Evolutionary conservation across 2,888 invertebrate genomes (phyloP).

Genomic region (Apamea epomidion): DNA sequence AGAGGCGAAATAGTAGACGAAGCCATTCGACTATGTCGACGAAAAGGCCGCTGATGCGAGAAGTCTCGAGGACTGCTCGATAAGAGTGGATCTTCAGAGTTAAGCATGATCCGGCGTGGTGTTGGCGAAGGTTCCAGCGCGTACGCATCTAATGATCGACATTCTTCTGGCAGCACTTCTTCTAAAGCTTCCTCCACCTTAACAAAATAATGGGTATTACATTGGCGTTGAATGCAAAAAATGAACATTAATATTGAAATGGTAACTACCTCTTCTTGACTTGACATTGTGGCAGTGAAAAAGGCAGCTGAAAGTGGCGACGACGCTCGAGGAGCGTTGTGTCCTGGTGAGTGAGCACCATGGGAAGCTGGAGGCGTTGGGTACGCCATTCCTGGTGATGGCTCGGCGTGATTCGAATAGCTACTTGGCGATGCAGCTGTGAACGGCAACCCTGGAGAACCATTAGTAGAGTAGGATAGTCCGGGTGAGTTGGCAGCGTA

Average conservation of each 20-base stretch:
- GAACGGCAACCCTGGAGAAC: constrained; percentile 85
- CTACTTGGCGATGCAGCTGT: constrained; percentile 84
- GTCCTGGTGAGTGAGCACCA: constrained; percentile 93
- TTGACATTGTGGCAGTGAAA: constrained; percentile 96
- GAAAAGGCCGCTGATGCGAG: constrained; percentile 83
- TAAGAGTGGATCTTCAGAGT: constrained; percentile 95
- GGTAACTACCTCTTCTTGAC: constrained; percentile 92
- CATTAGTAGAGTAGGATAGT: constrained; percentile 94
- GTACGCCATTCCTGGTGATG: constrained; percentile 94
- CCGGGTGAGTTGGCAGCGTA: constrained; percentile 90
- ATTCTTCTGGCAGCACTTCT: constrained; percentile 95
- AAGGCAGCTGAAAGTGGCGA: constrained; percentile 96
- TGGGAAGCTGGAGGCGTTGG: constrained; percentile 97
- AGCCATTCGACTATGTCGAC: constrained; percentile 79
- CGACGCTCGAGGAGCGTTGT: constrained; percentile 93
- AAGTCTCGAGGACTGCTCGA: constrained; percentile 96
- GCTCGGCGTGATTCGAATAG: constrained; percentile 84
- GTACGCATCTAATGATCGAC: constrained; percentile 91
- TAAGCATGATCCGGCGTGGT: constrained; percentile 96
- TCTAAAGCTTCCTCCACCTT: constrained; percentile 95
- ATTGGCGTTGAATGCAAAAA: constrained; percentile 13
- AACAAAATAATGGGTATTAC: constrained; percentile 52
- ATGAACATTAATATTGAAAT: constrained; percentile 27
- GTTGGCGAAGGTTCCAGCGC: constrained; percentile 92
- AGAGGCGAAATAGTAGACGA: constrained; percentile 76